Percentiles rank a stretch among this genome's conserved stretches.
Evolutionary conservation across 1,140 invertebrate species (phyloP).

Genomic region (Piezodorus guildinii): DNA sequence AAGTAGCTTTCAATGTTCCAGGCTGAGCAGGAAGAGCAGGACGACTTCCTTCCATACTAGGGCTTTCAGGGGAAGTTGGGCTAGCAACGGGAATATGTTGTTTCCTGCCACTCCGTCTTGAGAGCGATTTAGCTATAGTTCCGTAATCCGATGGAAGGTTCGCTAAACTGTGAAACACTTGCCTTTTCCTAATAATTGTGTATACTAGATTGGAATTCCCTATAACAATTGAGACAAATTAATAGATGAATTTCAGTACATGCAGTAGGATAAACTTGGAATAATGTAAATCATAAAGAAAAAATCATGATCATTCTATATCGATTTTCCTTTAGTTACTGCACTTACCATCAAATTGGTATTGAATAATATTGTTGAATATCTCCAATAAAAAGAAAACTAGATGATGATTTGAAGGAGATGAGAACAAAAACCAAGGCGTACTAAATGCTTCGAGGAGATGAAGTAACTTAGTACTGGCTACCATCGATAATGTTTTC

Average conservation of each 20-base stretch:
- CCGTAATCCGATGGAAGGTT: conserved; percentile 88
- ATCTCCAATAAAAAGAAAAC: conserved; percentile 98
- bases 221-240: conserved; percentile 31
- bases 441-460: conserved; percentile 96
- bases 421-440: conserved; percentile 96
- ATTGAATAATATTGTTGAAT: conserved; percentile 99
- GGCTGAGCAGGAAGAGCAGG: conserved; percentile 81
- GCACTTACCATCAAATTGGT: conserved; percentile 92
- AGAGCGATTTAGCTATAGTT: conserved; percentile 75
- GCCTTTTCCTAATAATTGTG: conserved; percentile 94
- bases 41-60: conserved; percentile 68
- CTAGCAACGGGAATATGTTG: conserved; percentile 33
- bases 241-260: neutral
- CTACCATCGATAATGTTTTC: conserved; percentile 98
- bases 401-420: conserved; percentile 92
- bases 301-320: too few relatives aligned
- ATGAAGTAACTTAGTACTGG: conserved; percentile 93
- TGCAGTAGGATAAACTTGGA: neutral
- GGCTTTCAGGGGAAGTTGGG: conserved; percentile 33
- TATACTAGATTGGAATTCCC: conserved; percentile 97
- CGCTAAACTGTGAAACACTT: conserved; percentile 92
- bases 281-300: too few relatives aligned
- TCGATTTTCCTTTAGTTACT: neutral
- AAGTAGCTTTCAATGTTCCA: conserved; percentile 76
- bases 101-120: conserved; percentile 43